Percentiles rank a stretch among this genome's conserved stretches.
Conservation (phyloP, 2,113 vertebrate genomes). For the Tapirus terrestris region DNA sequence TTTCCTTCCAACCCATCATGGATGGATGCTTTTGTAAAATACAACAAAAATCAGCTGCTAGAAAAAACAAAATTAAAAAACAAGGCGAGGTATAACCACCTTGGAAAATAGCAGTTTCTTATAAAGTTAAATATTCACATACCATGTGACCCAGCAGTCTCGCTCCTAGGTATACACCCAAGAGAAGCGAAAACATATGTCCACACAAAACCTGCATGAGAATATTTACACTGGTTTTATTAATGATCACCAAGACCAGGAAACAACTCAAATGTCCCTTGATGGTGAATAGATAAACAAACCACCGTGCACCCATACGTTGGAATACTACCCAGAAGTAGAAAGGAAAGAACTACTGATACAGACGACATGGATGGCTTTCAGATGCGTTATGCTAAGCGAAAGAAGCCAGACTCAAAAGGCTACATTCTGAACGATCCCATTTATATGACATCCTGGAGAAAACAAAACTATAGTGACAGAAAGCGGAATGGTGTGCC, state of each 20-base stretch:
- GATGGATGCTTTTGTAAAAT: background rate
- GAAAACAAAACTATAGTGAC: background rate
- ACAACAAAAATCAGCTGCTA: background rate
- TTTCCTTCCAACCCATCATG: background rate
- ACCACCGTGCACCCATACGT: rapidly evolving
- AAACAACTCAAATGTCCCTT: background rate
- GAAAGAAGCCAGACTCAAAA: background rate
- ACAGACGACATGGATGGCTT: rapidly evolving
- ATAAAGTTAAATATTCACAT: background rate
- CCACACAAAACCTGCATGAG: background rate
- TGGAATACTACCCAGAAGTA: background rate
- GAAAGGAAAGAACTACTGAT: background rate
- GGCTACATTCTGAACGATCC: background rate
- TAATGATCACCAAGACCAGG: background rate
- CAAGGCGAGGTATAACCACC: background rate
- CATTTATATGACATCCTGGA: background rate
- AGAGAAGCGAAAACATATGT: background rate
- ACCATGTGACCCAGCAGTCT: background rate
- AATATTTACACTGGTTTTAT: background rate
- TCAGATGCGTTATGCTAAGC: too few relatives aligned
- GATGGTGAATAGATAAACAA: background rate
- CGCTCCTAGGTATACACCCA: background rate
- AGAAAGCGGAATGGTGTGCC: background rate
- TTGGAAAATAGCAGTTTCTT: background rate
- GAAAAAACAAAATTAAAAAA: background rate